Evolutionary conservation across 2,797 vertebrate species (phyloP).

Genomic region (Pteronotus mesoamericanus): DNA sequence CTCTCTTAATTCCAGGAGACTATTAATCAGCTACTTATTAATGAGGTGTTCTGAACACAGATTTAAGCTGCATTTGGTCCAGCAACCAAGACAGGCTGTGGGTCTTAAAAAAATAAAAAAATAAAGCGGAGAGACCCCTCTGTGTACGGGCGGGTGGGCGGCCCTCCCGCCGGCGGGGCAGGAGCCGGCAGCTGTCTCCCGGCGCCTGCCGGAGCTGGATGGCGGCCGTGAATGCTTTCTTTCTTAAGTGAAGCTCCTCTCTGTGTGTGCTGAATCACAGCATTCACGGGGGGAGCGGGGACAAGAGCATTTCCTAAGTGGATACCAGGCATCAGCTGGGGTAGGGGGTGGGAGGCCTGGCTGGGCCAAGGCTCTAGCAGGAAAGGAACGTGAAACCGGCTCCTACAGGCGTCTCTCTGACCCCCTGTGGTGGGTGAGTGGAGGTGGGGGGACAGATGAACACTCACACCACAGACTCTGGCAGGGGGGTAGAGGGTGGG

Average conservation of each 20-base stretch:
- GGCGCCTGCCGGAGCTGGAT: neutral
- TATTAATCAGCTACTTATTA: constrained; percentile 38
- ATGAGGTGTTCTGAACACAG: constrained; percentile 28
- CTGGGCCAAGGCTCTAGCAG: neutral
- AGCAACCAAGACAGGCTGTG: constrained; percentile 8
- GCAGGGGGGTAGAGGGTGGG: neutral
- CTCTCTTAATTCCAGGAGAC: neutral
- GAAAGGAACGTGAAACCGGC: neutral
- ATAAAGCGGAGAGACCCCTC: neutral
- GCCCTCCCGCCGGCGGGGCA: neutral
- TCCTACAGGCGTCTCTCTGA: neutral
- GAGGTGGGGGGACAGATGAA: neutral
- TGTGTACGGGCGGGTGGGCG: neutral
- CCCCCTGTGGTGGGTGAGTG: neutral
- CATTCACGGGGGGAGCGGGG: constrained; percentile 25
- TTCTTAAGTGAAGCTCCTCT: constrained; percentile 62
- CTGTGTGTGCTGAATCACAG: constrained; percentile 60
- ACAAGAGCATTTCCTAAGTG: constrained; percentile 51
- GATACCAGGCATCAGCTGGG: neutral
- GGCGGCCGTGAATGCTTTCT: constrained; percentile 49
- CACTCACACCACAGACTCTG: constrained; percentile 50
- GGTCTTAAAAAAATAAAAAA: neutral
- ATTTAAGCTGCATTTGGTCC: constrained; percentile 35
- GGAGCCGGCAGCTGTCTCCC: constrained; percentile 36
- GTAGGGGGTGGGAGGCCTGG: neutral